phyloP scores from a whole-genome alignment of 2,888 invertebrate species.

The Tanypteryx hageni region DNA sequence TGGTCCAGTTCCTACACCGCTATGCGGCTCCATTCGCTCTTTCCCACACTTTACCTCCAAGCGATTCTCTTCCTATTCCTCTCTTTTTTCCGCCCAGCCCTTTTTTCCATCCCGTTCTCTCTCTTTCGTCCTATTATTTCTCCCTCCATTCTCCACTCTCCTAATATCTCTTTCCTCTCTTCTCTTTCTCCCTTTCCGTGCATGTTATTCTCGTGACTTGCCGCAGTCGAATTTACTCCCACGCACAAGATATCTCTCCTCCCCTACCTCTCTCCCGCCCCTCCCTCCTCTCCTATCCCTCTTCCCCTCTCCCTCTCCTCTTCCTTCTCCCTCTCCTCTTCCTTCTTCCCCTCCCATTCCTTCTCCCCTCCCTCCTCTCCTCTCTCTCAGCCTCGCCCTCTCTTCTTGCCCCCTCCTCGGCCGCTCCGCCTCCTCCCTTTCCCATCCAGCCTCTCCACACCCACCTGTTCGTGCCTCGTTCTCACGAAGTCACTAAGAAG shows the following conservation, averaged over 20 bases:
- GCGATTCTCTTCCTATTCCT: neutral
- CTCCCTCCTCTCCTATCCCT: neutral
- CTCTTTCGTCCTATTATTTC: neutral
- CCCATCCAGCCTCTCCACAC: constrained; percentile 25
- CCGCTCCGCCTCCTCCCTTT: neutral
- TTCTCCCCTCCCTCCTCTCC: neutral
- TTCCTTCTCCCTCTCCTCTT: neutral
- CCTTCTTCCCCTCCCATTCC: neutral
- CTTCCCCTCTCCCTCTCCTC: neutral
- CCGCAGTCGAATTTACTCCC: constrained; percentile 63
- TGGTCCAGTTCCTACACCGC: constrained; percentile 10
- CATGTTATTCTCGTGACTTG: constrained; percentile 50
- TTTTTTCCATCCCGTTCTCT: neutral
- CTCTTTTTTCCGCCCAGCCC: neutral
- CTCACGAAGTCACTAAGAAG: constrained; percentile 57
- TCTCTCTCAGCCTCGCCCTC: neutral
- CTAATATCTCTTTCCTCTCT: constrained; percentile 8
- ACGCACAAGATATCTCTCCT: constrained; percentile 10
- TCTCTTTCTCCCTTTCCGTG: neutral
- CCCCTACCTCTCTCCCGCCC: neutral
- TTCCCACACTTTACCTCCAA: neutral
- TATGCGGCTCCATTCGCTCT: neutral
- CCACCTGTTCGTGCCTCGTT: constrained; percentile 61
- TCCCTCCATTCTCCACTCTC: neutral
- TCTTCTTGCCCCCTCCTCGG: neutral